Base-by-base conservation (phyloP, 2,797 vertebrate species). In the Sebastolobus altivelis region DNA sequence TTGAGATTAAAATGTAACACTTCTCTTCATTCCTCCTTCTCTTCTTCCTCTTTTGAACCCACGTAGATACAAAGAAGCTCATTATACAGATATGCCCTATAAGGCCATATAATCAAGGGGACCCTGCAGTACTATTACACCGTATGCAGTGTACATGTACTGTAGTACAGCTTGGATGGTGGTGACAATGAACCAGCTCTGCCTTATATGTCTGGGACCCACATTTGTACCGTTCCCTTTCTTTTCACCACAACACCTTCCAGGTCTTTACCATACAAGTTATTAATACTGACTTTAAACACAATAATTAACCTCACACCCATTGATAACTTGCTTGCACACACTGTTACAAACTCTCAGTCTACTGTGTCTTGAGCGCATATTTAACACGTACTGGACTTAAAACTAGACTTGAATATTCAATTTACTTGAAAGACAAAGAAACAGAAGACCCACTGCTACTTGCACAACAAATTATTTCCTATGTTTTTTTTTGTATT, bases 401-500 rank as follows among this genome's bases (percentile, higher is more conserved):
- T 52, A 33, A 3, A 65, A 59, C 40, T 60, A 63, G 46, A 72
- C 59, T 46, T 61, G 7, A 35, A 20, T 20, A 54, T 12, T 75
- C 4, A 65, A 38, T 4, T 40, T 59, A 86, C n/a, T 77, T 77
- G 79, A 87, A 87, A 29, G 37, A 70, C 13, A 63, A 72, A 65
- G 62, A 52, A 52, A 43, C 8, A 14, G 8, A 52, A 18, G 16
- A 66, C 27, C 20, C 8, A 31, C 65, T 62, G 40, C 40, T 66
- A n/a, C 69, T 56, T 68, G 49, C 54, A 85, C 25, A 72, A 65
- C 3, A 55, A 33, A 54, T 74, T 3, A 40, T 80, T 81, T 78
- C 75, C 20, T 79, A 18, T 68, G 33, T 66, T 56, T 60, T 63
- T 84, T 84, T 87, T 83, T 77, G 65, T 88, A 87, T 77, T 22